These are phyloP conservation scores for Fundulus diaphanus DNA, from an alignment of 2,797 vertebrate species.

Conservation along the genomic window DNA sequence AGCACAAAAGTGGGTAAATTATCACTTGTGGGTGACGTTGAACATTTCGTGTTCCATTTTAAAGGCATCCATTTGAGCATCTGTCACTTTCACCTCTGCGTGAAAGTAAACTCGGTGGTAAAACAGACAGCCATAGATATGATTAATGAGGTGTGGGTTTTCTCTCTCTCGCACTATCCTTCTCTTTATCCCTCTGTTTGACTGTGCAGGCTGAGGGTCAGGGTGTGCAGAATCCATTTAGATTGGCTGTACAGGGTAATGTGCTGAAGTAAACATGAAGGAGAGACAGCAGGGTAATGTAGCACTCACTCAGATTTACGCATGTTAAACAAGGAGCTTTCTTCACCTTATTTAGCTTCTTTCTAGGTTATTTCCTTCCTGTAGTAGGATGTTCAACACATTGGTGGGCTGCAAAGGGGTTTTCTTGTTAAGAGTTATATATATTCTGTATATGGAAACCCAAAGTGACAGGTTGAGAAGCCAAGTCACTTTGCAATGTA, in stretches of 20 bases:
- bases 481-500: not conserved
- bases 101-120: constrained; percentile 72
- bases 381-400: constrained; percentile 7
- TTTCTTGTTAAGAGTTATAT: not conserved
- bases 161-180: constrained; percentile 60
- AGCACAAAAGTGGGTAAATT: constrained; percentile 62
- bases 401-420: not conserved
- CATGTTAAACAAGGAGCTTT: constrained; percentile 51
- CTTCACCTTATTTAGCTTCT: constrained; percentile 59
- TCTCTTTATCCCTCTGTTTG: constrained; percentile 68
- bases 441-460: not conserved
- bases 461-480: not conserved
- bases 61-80: constrained; percentile 48
- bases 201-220: constrained; percentile 46
- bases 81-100: constrained; percentile 76
- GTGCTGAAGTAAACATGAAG: constrained; percentile 59
- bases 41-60: constrained; percentile 65
- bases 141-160: constrained; percentile 80
- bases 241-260: constrained; percentile 41
- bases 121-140: constrained; percentile 66
- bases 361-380: constrained; percentile 35
- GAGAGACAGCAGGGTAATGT: constrained; percentile 61
- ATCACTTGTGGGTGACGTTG: constrained; percentile 69
- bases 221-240: constrained; percentile 48
- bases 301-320: constrained; percentile 53